phyloP scores from a whole-genome alignment of 2,888 invertebrate genomes.

The Dascillus cervinus region DNA sequence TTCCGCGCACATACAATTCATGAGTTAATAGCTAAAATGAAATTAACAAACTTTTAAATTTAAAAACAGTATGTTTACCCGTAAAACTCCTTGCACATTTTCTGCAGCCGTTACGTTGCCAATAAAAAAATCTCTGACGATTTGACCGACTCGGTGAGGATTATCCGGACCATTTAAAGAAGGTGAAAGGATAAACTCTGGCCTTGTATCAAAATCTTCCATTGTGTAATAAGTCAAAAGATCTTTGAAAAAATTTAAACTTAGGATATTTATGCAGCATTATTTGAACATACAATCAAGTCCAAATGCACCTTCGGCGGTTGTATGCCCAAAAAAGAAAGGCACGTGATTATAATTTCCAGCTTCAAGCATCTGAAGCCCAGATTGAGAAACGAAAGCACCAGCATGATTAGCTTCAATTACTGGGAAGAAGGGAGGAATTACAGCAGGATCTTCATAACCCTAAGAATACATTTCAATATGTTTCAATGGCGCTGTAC shows the following conservation, averaged over 20 bases:
- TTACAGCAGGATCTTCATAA: too few species aligned
- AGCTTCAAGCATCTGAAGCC: background rate
- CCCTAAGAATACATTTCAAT: too few species aligned
- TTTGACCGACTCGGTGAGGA: background rate
- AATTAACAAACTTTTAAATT: too few species aligned
- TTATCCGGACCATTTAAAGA: too few species aligned
- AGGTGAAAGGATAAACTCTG: too few species aligned
- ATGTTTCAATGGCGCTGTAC: too few species aligned
- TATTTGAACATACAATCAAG: background rate
- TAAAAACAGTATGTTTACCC: too few species aligned
- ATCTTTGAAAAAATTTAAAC: too few species aligned
- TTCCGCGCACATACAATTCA: background rate
- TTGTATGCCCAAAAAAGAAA: background rate
- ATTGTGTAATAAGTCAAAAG: too few species aligned
- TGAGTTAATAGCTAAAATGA: background rate
- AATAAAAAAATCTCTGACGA: background rate
- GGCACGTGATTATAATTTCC: constrained; percentile 1
- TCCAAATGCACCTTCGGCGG: constrained; percentile 13
- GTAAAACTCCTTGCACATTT: background rate
- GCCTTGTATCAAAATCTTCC: too few species aligned
- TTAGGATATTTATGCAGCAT: too few species aligned
- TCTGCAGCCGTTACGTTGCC: background rate
- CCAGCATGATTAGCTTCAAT: background rate
- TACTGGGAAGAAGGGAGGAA: background rate
- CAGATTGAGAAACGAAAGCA: background rate